These are phyloP conservation scores for Sarcophaga rosellei DNA, from an alignment of 2,888 invertebrate species.

Conservation along the genomic window DNA sequence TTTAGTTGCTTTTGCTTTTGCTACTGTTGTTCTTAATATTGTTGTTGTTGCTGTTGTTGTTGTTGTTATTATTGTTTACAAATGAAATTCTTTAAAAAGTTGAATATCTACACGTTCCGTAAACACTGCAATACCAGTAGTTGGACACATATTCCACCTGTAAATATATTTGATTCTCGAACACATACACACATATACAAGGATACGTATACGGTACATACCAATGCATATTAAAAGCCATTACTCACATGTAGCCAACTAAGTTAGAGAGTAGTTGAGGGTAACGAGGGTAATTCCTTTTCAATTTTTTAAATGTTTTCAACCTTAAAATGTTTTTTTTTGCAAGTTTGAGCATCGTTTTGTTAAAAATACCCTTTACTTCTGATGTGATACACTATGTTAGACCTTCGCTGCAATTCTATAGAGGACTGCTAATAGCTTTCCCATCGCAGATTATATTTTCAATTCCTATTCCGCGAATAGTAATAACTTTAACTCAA, in stretches of 20 bases:
- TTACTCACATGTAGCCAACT: constrained; percentile 11
- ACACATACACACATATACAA: neutral
- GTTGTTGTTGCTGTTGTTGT: constrained; percentile 4
- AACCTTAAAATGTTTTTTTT: too few species aligned
- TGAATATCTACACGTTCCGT: constrained; percentile 52
- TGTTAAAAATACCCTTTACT: too few species aligned
- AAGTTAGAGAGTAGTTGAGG: neutral
- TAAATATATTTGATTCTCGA: neutral
- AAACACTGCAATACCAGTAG: constrained; percentile 12
- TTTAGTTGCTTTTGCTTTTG: neutral
- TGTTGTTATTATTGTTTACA: constrained; percentile 33
- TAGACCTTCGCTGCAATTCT: too few species aligned
- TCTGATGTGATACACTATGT: too few species aligned
- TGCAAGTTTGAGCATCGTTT: too few species aligned
- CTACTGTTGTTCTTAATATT: neutral
- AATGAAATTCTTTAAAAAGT: constrained; percentile 26
- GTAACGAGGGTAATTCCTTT: neutral
- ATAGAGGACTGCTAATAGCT: too few species aligned
- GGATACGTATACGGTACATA: neutral
- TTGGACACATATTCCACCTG: constrained; percentile 11
- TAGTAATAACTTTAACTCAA: too few species aligned
- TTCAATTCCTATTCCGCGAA: too few species aligned
- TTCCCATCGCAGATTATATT: too few species aligned
- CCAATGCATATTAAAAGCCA: neutral
- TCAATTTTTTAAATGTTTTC: too few species aligned